Evolutionary conservation across 2,888 invertebrate species (phyloP).

Genomic region (Teleogryllus oceanicus): DNA sequence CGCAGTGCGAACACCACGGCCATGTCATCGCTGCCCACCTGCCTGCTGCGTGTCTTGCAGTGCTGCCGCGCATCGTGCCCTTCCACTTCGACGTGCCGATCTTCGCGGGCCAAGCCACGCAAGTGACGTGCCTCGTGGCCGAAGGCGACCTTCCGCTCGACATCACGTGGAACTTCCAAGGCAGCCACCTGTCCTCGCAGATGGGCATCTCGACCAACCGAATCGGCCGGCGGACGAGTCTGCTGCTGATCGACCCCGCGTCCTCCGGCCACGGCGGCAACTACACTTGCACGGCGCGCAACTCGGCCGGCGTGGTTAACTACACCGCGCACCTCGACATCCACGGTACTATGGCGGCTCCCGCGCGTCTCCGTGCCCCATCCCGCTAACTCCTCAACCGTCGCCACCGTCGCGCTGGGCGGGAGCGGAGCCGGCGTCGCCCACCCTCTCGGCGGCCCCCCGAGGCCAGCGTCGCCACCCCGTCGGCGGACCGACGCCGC

Average conservation of each 20-base stretch:
- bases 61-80: constrained; percentile 75
- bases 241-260: constrained; percentile 49
- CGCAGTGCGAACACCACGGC: no score
- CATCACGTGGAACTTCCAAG: constrained; percentile 55
- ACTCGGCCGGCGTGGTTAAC: constrained; percentile 44
- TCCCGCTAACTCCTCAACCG: neutral
- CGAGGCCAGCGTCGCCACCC: no score
- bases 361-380: neutral
- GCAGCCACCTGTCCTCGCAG: constrained; percentile 46
- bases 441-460: no score
- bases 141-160: constrained; percentile 58
- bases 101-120: constrained; percentile 74
- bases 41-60: constrained; percentile 54
- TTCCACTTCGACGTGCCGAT: constrained; percentile 74
- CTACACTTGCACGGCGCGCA: constrained; percentile 47
- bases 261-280: constrained; percentile 43
- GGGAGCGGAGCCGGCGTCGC: no score
- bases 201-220: constrained; percentile 47
- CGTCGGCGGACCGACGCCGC: neutral
- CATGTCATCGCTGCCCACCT: no score
- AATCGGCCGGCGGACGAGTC: constrained; percentile 51
- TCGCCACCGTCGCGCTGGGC: no score
- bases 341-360: constrained; percentile 32
- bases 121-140: constrained; percentile 64
- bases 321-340: constrained; percentile 41